Base-by-base conservation (phyloP, 92 coral and sea anemone species). In the Palythoa grandis region DNA sequence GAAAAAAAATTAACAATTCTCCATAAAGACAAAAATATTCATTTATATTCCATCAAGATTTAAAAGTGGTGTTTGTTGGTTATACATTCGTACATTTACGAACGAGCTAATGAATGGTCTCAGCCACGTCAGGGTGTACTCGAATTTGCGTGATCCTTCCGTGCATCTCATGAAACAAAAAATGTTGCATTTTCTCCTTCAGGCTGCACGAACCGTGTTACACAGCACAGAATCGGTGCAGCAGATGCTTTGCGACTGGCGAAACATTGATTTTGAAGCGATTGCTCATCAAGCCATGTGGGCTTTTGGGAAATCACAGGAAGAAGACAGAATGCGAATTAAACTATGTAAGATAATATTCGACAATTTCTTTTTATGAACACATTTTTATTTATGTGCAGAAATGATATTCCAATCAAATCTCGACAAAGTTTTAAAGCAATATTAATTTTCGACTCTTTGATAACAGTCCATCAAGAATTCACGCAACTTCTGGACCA, bases 121-220 rank as follows among this genome's bases (percentile, higher is more conserved):
- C 35, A 1, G 35, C 35, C 35, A 29, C 1, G 35, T 29, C 35
- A 29, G 35, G 35, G 0, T 29, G 35, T 29, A 29, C 35, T 29
- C 35, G 35, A 29, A 29, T 29, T 29, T 29, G 35, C 35, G 35
- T 29, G 35, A 29, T 29, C 35, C 35, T 19, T 40, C 12, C 8
- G 13, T 11, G 12, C 60, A 3, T 58, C 12, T 15, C 7, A 3
- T 58, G 17, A 58, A 58, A 3, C 5, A 58, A 58, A 16, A 5
- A 48, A 75, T 54, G n/a, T n/a, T 19, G 43, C 19, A n/a, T 47
- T 50, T 75, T 15, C 6, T 50, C 10, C 65, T 56, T 14, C 92
- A 96, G 95, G 99, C 99, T 15, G 99, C 99, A 14, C 94, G 99
- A 4, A 97, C 99, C 13, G 99, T 97, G 3, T 87, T 97, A 11